Base-by-base conservation (phyloP, 2,888 invertebrate species). In the Orthosia cruda region DNA sequence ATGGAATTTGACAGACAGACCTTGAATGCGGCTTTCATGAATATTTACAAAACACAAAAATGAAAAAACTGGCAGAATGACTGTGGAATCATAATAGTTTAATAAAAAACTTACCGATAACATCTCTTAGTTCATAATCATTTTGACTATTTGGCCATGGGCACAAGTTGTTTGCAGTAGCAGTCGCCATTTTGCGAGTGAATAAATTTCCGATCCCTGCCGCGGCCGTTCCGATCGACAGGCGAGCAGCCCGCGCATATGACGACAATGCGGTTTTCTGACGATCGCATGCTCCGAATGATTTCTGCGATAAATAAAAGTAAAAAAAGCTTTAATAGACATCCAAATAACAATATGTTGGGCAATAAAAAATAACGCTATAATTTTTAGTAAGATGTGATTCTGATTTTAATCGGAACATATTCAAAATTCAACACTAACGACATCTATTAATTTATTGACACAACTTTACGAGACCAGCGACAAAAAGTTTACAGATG, bases 51-150 rank as follows among this genome's bases (percentile, higher is more conserved):
- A 70, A 66, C 49, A 58, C 12, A 23, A 58, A 74, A 59, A 20
- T 47, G 4, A 7, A 4, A 23, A 26, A 71, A 40, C n/a, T 0
- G 13, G 12, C 2, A 12, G 18, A 18, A 11, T 23, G 16, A 58
- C 20, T 32, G 23, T 12, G 58, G 18, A 63, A 50, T 50, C 32
- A 4, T 23, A 47, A 47, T 15, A n/a, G 15, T 20, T 49, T 47
- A 23, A 3, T 68, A 57, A 47, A 70, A 62, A 57, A 97, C 97
- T 97, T 96, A 98, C 99, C 99, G 92, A 99, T 99, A 91, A 99
- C 98, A 97, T 99, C 99, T 89, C 98, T 98, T 90, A 99, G 96
- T 96, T 99, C 99, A 96, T 99, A 99, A 95, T 99, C 98, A 92
- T 99, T 98, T 95, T 98, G 98, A 92, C 97, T 98, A 97, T 99